Evolutionary conservation across 2,113 vertebrate species (phyloP).

Genomic region (Cariama cristata): DNA sequence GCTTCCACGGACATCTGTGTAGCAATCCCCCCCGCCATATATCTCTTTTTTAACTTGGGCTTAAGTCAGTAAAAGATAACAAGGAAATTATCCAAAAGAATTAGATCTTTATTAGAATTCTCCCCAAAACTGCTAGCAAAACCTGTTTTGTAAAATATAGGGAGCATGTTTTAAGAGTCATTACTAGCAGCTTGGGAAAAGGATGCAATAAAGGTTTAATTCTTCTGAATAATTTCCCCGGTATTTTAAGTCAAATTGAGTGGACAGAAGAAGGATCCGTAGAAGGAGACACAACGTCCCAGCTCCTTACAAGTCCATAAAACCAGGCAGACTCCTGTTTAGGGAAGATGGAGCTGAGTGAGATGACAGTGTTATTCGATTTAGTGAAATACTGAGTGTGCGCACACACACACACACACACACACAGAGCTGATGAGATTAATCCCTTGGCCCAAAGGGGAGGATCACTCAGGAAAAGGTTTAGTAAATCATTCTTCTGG

Average conservation of each 20-base stretch:
- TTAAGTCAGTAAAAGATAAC: constrained; percentile 42
- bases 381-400: not conserved
- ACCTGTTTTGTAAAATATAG: not conserved
- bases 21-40: not conserved
- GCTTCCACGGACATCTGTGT: constrained; percentile 63
- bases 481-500: constrained; percentile 54
- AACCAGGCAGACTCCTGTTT: not conserved
- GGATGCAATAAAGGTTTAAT: not conserved
- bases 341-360: not conserved
- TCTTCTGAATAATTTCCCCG: constrained; percentile 11
- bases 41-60: constrained; percentile 37
- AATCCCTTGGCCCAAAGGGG: constrained; percentile 17
- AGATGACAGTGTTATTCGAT: not conserved
- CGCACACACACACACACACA: not conserved
- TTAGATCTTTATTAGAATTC: constrained; percentile 10
- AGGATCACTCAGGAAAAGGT: constrained; percentile 32
- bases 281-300: not conserved
- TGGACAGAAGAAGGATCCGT: not conserved
- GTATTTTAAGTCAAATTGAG: not conserved
- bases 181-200: not conserved
- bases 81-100: constrained; percentile 49
- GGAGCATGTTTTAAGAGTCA: not conserved
- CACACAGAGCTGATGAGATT: not conserved
- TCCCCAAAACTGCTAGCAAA: not conserved
- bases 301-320: not conserved